Percentiles rank a stretch among this genome's conserved stretches.
phyloP scores from a whole-genome alignment of 2,797 vertebrate genomes.

The Sebastiscus tertius region DNA sequence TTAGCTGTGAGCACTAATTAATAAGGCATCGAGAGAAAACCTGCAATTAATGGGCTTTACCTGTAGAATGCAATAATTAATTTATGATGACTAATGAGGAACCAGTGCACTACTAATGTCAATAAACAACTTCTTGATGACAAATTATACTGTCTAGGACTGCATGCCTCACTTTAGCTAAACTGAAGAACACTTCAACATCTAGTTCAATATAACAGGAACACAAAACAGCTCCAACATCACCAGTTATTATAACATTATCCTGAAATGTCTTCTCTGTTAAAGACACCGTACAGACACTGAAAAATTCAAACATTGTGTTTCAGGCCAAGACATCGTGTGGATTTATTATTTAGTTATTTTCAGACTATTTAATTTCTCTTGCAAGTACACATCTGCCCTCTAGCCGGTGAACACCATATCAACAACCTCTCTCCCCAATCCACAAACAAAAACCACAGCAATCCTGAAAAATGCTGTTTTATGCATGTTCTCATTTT shows the following conservation, averaged over 20 bases:
- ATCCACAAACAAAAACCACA: background rate
- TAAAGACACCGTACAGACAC: background rate
- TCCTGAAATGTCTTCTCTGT: background rate
- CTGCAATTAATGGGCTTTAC: background rate
- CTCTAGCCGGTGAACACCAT: background rate
- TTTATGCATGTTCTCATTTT: background rate
- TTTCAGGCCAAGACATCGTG: background rate
- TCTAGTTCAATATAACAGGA: background rate
- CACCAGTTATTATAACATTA: background rate
- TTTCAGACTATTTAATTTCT: background rate
- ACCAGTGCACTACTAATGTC: background rate
- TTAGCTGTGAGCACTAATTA: constrained; percentile 14
- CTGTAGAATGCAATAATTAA: background rate
- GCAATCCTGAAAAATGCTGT: background rate
- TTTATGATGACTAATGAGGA: constrained; percentile 7
- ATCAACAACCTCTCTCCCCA: background rate
- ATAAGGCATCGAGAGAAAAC: background rate
- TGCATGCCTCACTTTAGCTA: background rate
- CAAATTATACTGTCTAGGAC: background rate
- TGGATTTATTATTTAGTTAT: constrained; percentile 10
- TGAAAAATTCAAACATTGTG: background rate
- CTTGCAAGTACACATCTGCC: background rate
- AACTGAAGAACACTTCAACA: background rate
- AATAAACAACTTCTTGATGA: background rate
- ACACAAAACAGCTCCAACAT: background rate